Evolutionary conservation across 2,113 vertebrate genomes (phyloP).

Genomic region (Abramis brama): DNA sequence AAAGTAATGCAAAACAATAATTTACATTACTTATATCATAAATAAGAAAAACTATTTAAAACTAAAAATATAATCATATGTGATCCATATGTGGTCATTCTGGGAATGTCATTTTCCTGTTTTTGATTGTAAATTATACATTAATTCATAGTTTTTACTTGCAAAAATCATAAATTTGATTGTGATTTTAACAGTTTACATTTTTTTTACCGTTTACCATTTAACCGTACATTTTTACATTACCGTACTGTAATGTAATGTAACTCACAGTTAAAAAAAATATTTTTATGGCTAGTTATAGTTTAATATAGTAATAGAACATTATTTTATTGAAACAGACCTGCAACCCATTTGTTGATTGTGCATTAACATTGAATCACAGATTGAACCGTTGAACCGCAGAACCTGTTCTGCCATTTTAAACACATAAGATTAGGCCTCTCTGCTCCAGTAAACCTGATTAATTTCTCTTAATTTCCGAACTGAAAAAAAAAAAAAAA

Average conservation of each 20-base stretch:
- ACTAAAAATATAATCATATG: neutral
- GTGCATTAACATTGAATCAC: neutral
- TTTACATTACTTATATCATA: neutral
- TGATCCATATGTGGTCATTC: neutral
- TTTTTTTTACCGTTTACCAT: too few species aligned
- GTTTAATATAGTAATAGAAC: neutral
- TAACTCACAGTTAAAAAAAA: too few species aligned
- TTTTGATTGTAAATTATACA: neutral
- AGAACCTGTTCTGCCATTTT: neutral
- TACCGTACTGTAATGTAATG: too few species aligned
- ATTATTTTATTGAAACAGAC: neutral
- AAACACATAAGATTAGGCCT: neutral
- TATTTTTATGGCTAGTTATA: neutral
- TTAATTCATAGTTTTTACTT: neutral
- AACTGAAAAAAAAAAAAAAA: neutral
- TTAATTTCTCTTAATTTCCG: constrained; percentile 26
- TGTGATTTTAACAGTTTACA: neutral
- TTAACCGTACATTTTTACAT: too few species aligned
- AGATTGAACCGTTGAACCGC: neutral
- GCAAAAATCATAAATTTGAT: neutral
- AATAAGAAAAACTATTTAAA: neutral
- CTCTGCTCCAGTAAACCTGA: constrained; percentile 19
- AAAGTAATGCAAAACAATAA: neutral
- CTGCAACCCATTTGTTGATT: neutral
- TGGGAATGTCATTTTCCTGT: neutral